phyloP scores from a whole-genome alignment of 2,797 vertebrate genomes.

The Muscicapa striata region DNA sequence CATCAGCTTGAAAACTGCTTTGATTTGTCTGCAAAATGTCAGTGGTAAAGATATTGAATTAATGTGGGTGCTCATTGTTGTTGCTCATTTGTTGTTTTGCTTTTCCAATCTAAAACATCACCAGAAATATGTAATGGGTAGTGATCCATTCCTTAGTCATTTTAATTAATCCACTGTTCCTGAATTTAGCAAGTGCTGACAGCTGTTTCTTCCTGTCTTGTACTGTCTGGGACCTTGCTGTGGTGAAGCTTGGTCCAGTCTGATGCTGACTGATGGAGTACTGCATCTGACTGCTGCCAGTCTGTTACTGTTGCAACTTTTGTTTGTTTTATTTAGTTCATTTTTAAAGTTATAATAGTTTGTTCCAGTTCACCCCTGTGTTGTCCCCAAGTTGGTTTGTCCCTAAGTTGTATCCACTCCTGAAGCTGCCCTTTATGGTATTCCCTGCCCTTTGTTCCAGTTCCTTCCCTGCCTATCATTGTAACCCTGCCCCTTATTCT shows the following conservation, averaged over 20 bases:
- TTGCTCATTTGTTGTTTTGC: not conserved
- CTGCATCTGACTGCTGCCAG: not conserved
- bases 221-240: not conserved
- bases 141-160: not conserved
- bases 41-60: not conserved
- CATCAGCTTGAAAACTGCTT: not conserved
- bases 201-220: not conserved
- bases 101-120: not conserved
- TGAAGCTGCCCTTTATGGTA: too few species aligned
- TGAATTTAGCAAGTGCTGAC: not conserved
- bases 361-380: too few species aligned
- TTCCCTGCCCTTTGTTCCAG: too few species aligned
- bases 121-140: not conserved
- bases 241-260: not conserved
- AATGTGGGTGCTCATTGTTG: not conserved
- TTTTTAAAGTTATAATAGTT: too few species aligned
- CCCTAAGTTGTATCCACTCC: too few species aligned
- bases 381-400: too few species aligned
- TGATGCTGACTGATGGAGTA: not conserved
- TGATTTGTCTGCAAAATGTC: not conserved
- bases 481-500: too few species aligned
- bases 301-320: not conserved
- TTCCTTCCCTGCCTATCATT: too few species aligned
- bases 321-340: too few species aligned
- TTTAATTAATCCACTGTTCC: slow-evolving; percentile 14